Evolutionary conservation across 1,140 invertebrate genomes (phyloP).

Genomic region (Conus betulinus): DNA sequence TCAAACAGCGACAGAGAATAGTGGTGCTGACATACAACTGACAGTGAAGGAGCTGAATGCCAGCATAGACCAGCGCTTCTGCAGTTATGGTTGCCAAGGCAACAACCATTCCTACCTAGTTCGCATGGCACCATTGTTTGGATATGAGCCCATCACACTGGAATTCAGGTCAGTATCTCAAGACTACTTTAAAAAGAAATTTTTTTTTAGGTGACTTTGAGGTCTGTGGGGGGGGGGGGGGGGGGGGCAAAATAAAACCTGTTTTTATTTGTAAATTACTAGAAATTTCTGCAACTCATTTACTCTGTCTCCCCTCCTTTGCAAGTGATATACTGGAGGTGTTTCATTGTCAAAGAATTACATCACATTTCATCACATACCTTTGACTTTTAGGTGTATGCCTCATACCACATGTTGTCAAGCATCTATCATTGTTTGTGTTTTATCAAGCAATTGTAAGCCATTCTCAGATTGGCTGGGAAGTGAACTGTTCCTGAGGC

Average conservation of each 20-base stretch:
- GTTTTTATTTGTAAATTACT: too few species aligned
- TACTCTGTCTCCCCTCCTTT: too few species aligned
- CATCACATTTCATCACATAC: too few species aligned
- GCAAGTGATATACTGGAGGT: too few species aligned
- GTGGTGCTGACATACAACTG: conserved; percentile 25
- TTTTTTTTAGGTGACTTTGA: background rate
- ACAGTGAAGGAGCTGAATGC: conserved; percentile 47
- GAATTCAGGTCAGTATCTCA: conserved; percentile 46
- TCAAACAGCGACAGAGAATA: background rate
- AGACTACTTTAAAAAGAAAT: background rate
- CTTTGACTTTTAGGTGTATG: too few species aligned
- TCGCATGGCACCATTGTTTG: conserved; percentile 43
- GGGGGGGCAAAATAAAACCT: background rate
- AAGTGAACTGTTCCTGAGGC: too few species aligned
- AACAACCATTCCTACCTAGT: conserved; percentile 44
- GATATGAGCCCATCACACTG: conserved; percentile 45
- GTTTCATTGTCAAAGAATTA: too few species aligned
- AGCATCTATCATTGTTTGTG: too few species aligned
- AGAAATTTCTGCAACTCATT: background rate
- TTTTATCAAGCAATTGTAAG: too few species aligned
- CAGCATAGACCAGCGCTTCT: conserved; percentile 38
- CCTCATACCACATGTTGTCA: too few species aligned
- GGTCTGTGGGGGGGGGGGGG: background rate
- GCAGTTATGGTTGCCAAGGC: conserved; percentile 26
- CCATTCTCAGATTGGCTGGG: too few species aligned